Evolutionary conservation across 2,113 vertebrate species (phyloP).

Genomic region (Charadrius vociferus): DNA sequence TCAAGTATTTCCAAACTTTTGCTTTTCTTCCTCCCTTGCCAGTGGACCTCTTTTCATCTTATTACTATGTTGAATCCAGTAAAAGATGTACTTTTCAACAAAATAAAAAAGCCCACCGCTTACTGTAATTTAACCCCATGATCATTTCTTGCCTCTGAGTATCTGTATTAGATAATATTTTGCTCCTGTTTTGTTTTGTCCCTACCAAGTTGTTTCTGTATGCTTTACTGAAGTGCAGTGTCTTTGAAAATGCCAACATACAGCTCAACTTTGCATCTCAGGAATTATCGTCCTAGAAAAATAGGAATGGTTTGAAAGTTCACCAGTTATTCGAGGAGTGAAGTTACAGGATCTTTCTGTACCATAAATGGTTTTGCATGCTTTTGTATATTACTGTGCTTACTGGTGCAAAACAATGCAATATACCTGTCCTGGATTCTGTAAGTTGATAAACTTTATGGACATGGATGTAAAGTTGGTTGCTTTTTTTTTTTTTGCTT

Average conservation of each 20-base stretch:
- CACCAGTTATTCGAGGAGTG: neutral
- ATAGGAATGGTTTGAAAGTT: slow-evolving; percentile 10
- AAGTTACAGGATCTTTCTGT: slow-evolving; percentile 11
- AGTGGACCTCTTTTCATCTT: slow-evolving; percentile 44
- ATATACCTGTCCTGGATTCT: neutral
- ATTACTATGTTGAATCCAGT: slow-evolving; percentile 23
- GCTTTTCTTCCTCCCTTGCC: slow-evolving; percentile 47
- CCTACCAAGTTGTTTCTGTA: neutral
- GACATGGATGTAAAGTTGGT: slow-evolving; percentile 57
- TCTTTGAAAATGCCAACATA: slow-evolving; percentile 8
- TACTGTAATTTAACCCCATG: slow-evolving; percentile 52
- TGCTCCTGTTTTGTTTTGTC: neutral
- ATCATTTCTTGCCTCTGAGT: slow-evolving; percentile 55
- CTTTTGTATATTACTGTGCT: slow-evolving; percentile 7
- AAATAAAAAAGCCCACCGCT: slow-evolving; percentile 57
- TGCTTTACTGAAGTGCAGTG: neutral
- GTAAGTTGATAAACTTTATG: slow-evolving; percentile 1
- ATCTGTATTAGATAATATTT: slow-evolving; percentile 24
- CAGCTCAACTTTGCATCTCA: slow-evolving; percentile 8
- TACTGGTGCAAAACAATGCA: neutral
- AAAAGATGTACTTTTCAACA: slow-evolving; percentile 56
- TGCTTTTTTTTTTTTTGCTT: neutral
- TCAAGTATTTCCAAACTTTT: slow-evolving; percentile 20
- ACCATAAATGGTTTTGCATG: neutral
- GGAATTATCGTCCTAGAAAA: slow-evolving; percentile 19